Base-by-base conservation (phyloP, 2,888 invertebrate genomes). In the Metellina segmentata region DNA sequence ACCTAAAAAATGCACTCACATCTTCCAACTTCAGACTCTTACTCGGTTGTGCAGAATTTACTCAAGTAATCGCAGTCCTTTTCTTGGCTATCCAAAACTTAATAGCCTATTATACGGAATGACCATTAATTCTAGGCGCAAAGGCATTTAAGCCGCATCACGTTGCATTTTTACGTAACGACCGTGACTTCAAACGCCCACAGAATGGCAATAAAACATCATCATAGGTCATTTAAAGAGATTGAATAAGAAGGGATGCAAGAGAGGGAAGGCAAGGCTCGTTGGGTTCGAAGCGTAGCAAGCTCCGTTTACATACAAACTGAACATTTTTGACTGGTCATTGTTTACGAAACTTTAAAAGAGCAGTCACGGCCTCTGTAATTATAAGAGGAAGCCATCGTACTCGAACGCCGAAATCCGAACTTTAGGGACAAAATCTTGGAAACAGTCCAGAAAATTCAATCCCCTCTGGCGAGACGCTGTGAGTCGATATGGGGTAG, bases 401-500 rank as follows among this genome's bases (percentile, higher is more conserved):
- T 72, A 72, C 19, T 16, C 53, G 53, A 77, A 85, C 69, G n/a
- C 61, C 52, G 20, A 52, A 87, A 87, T 79, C 52, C 8, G 79
- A 71, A 79, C 85, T 85, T 75, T 85, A 9, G 74, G 52, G 71
- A 51, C 70, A 81, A 34, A 72, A 79, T 87, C 86, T 87, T 87
- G 86, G 86, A 87, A 48, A 6, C 20, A 11, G 70, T 87, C 86
- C 86, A 87, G 86, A 71, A 87, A 86, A 87, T 86, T 70, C 79
- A 71, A 79, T 85, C 72, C 85, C 74, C 61, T 71, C 49, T 69
- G 71, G 61, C 49, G 48, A 70, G 71, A 82, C 20, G 82, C 51
- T 49, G 79, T n/a, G 16, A 85, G 85, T 75, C 77, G 85, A 85
- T 85, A 69, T 51, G 71, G 51, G 61, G 83, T 83, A 83, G 79